Base-by-base conservation (phyloP, 2,113 vertebrate species). In the Aspidoscelis tigris region DNA sequence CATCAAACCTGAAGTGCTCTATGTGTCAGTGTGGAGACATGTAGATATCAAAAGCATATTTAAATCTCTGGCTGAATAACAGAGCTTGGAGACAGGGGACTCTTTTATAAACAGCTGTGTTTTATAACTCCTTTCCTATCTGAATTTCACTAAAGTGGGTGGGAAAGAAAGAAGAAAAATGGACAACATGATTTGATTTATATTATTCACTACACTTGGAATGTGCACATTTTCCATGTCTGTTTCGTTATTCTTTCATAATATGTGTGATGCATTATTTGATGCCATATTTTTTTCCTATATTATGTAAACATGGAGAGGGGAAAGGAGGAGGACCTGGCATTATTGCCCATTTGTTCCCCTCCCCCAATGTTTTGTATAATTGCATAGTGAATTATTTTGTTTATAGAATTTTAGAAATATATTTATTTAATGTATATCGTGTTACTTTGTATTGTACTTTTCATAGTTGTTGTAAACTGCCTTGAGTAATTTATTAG, bases 11-110 rank as follows among this genome's bases (percentile, higher is more conserved):
- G 93, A 95, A 95, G 93, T 78, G 92, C 33, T 83, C 81, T 50
- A 68, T 88, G 53, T 93, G 90, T 92, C 91, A 94, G 90, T 93
- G 91, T 68, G 82, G 86, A 90, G 84, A 88, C 1, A 16, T 91
- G 91, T 64, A 87, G 85, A 85, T 89, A 88, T 92, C 88, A 94
- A 94, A 91, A 94, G 93, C 92, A 91, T 68, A 90, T 91, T 86
- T 41, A 12, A 91, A 93, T 86, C 66, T 33, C 20, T 47, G 89
- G 0, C 7, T 88, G 84, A 94, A 89, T 55, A 89, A 66, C 77
- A 91, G 47, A 87, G 83, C 93, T 91, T 88, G 82, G 78, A 89
- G 81, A 87, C 20, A 87, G 58, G 66, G 53, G 12, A n/a, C 58
- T 70, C 90, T 84, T 92, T 90, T 89, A 92, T 11, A 69, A 50